phyloP scores from a whole-genome alignment of 2,113 vertebrate species.

The Marcusenius ussheri region DNA sequence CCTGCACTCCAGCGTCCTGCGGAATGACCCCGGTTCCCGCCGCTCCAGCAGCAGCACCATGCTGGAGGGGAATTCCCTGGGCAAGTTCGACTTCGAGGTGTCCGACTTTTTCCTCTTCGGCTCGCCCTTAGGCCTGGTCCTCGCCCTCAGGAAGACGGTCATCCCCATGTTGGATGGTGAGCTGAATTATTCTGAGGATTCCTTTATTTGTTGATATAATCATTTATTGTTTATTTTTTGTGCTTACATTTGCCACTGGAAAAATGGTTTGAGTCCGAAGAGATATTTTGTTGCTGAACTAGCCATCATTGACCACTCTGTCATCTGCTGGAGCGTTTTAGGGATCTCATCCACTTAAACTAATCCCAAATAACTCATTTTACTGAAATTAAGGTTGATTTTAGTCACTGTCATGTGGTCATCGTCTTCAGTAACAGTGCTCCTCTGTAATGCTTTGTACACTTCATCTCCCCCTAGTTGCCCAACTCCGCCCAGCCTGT shows the following conservation, averaged over 20 bases:
- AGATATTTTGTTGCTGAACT: not conserved
- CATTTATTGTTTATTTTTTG: not conserved
- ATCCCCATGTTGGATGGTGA: constrained; percentile 86
- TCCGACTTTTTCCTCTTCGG: constrained; percentile 94
- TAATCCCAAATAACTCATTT: not conserved
- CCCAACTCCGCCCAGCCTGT: constrained; percentile 68
- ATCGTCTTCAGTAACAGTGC: not conserved
- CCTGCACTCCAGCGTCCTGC: constrained; percentile 82
- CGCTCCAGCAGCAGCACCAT: constrained; percentile 85
- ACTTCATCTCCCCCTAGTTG: constrained; percentile 62
- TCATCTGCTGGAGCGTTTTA: not conserved
- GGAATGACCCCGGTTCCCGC: constrained; percentile 70
- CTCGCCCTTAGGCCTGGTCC: constrained; percentile 87
- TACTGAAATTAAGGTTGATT: not conserved
- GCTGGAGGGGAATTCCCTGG: constrained; percentile 69
- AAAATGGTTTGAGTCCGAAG: not conserved
- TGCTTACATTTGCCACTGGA: not conserved
- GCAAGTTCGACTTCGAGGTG: constrained; percentile 92
- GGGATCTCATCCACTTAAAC: not conserved
- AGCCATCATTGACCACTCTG: not conserved
- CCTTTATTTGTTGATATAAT: not conserved
- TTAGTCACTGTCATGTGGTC: not conserved
- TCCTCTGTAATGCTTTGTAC: not conserved
- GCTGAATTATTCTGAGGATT: constrained; percentile 23
- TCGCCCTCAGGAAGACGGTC: constrained; percentile 89